Conservation (phyloP, 2,113 vertebrate species). For the Lasiurus cinereus region DNA sequence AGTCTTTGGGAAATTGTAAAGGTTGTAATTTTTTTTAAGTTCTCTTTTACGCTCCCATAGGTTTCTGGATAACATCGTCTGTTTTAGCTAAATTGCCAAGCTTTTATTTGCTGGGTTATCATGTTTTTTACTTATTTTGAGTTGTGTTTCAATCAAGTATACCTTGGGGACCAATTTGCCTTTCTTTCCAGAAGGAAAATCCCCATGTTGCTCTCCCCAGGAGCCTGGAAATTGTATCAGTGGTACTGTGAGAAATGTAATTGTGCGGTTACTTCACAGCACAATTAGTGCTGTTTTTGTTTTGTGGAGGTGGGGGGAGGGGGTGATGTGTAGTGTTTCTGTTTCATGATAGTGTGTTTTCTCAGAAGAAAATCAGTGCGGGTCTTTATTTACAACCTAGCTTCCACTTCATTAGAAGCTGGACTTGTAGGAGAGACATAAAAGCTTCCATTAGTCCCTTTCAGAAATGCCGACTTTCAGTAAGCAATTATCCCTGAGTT, state of each 20-base stretch:
- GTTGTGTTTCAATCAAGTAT: constrained; percentile 26
- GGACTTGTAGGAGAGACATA: not conserved
- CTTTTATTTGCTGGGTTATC: constrained; percentile 24
- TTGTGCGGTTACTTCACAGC: not conserved
- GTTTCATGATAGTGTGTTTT: constrained; percentile 30
- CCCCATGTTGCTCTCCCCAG: not conserved
- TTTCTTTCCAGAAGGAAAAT: not conserved
- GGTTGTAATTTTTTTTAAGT: constrained; percentile 37
- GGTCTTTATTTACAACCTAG: constrained; percentile 24
- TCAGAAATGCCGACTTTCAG: not conserved
- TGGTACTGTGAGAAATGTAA: constrained; percentile 50
- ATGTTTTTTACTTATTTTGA: constrained; percentile 4
- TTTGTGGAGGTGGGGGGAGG: not conserved
- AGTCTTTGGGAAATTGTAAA: constrained; percentile 18
- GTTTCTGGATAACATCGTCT: constrained; percentile 37
- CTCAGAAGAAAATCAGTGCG: constrained; percentile 11
- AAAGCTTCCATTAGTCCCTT: not conserved
- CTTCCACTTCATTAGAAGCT: constrained; percentile 10
- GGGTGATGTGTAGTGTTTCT: not conserved
- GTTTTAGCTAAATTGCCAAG: constrained; percentile 43
- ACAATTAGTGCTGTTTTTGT: not conserved
- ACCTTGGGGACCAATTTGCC: not conserved
- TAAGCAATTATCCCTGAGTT: not conserved
- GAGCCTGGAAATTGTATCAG: not conserved
- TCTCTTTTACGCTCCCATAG: not conserved